phyloP scores from a whole-genome alignment of 2,888 invertebrate genomes.

The Notodonta ziczac region DNA sequence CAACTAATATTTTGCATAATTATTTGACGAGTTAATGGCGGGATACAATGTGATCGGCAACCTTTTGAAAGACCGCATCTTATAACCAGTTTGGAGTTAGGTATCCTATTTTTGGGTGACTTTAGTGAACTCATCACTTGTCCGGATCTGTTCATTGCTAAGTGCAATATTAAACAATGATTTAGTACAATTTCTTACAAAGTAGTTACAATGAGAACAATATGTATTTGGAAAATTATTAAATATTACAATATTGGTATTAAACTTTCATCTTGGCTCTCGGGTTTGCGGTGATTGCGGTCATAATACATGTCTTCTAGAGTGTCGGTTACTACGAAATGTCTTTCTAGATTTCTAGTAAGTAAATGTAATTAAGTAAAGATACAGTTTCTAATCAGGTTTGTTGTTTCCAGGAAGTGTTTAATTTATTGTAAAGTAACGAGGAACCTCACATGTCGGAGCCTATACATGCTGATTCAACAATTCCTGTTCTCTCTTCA shows the following conservation, averaged over 20 bases:
- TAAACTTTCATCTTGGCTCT: no score
- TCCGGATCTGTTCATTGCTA: no score
- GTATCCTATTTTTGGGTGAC: background rate
- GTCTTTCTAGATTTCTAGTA: background rate
- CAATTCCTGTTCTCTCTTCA: constrained; percentile 17
- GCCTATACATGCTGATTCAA: constrained; percentile 11
- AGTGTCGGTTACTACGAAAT: background rate
- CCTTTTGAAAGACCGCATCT: background rate
- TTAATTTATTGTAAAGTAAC: constrained; percentile 18
- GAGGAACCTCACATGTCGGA: constrained; percentile 21
- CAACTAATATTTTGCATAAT: background rate
- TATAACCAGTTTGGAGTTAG: background rate
- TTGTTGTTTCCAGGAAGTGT: constrained; percentile 22
- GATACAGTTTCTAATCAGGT: constrained; percentile 30
- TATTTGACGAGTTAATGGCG: background rate
- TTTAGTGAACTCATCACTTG: background rate
- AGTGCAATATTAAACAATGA: no score
- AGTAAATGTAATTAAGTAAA: background rate
- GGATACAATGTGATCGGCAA: background rate
- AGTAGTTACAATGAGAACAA: no score
- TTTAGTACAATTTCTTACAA: no score
- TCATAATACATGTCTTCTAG: background rate
- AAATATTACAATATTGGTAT: no score
- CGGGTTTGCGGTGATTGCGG: no score
- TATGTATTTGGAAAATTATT: no score